Evolutionary conservation across 2,113 vertebrate genomes (phyloP).

Genomic region (Numida meleagris): DNA sequence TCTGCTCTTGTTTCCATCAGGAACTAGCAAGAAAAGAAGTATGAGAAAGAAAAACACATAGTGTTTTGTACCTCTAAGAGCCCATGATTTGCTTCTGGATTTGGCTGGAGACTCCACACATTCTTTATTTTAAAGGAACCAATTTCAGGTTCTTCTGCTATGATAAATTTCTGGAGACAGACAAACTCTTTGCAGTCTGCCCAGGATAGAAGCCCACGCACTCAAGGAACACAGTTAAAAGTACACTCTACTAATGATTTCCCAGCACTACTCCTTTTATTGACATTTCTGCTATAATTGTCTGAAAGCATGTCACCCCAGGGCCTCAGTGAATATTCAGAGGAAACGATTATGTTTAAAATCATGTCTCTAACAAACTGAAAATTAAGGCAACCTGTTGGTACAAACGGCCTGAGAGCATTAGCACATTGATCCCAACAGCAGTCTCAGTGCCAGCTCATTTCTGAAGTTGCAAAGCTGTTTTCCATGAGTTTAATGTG

Average conservation of each 20-base stretch:
- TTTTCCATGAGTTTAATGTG: slow-evolving; percentile 2
- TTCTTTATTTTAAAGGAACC: background rate
- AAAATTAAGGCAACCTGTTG: slow-evolving; percentile 46
- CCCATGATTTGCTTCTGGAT: background rate
- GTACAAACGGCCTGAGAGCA: background rate
- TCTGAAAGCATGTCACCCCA: background rate
- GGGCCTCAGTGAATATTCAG: slow-evolving; percentile 17
- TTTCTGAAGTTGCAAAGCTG: background rate
- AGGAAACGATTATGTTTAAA: background rate
- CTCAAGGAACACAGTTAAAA: slow-evolving; percentile 22
- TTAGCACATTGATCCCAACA: background rate
- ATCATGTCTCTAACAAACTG: background rate
- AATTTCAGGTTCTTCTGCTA: background rate
- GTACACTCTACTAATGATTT: slow-evolving; percentile 11
- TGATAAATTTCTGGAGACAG: background rate
- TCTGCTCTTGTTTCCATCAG: background rate
- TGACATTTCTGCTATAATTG: background rate
- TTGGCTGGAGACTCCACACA: background rate
- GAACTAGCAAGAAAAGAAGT: background rate
- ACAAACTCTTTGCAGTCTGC: background rate
- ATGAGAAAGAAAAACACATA: background rate
- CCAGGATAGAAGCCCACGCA: background rate
- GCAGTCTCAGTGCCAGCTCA: background rate
- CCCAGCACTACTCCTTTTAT: background rate
- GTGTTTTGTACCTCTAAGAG: background rate